A percentile compares a stretch with the other conserved stretches of the same genome.
These are phyloP conservation scores for Ennomos quercinarius DNA, from an alignment of 2,888 invertebrate species.

Conservation along the genomic window DNA sequence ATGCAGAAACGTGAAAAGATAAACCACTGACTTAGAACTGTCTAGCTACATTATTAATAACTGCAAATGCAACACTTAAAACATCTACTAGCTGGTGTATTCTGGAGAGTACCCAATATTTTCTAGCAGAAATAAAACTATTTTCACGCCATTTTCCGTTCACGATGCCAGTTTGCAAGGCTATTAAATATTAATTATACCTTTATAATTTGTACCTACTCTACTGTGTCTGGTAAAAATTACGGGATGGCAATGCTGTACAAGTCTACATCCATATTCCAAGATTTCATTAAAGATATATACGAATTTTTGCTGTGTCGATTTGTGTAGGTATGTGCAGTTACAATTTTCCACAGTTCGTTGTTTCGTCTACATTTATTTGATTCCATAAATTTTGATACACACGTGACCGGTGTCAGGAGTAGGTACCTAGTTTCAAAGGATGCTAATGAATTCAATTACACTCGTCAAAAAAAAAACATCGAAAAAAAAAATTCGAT, in stretches of 20 bases:
- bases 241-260: slow-evolving; percentile 31
- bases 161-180: slow-evolving; percentile 18
- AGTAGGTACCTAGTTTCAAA: too few relatives aligned
- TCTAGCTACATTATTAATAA: too few relatives aligned
- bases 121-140: slow-evolving; percentile 15
- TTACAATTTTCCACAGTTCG: too few relatives aligned
- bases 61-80: slow-evolving; percentile 7
- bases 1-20: too few relatives aligned
- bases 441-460: too few relatives aligned
- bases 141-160: slow-evolving; percentile 9
- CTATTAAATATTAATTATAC: slow-evolving; percentile 23
- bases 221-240: slow-evolving; percentile 31
- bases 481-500: too few relatives aligned
- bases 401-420: too few relatives aligned
- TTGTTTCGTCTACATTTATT: slow-evolving; percentile 2
- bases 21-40: too few relatives aligned
- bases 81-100: slow-evolving; percentile 3
- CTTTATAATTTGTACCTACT: too few relatives aligned
- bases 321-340: slow-evolving; percentile 34
- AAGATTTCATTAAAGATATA: slow-evolving; percentile 46
- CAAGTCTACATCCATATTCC: slow-evolving; percentile 38
- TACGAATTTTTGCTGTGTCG: slow-evolving; percentile 33
- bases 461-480: too few relatives aligned
- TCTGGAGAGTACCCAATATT: slow-evolving; percentile 11
- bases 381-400: too few relatives aligned